A percentile compares a stretch with the other conserved stretches of the same genome.
These are phyloP conservation scores for Artibeus jamaicensis DNA, from an alignment of 2,797 vertebrate species.

Conservation along the genomic window DNA sequence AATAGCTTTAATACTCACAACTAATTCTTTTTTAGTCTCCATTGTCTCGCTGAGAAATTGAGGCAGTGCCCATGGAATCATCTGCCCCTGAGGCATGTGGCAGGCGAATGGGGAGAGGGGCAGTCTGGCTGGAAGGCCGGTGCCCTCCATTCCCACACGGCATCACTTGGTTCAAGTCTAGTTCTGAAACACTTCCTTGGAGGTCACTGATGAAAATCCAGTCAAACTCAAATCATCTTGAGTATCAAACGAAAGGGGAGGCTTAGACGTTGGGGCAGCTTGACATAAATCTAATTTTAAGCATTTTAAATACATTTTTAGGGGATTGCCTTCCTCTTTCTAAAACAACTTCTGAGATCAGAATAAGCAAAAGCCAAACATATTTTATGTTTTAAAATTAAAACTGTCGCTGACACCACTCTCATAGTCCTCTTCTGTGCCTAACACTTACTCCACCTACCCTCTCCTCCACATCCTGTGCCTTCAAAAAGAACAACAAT, in stretches of 20 bases:
- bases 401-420: not conserved
- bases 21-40: not conserved
- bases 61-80: not conserved
- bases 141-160: not conserved
- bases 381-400: not conserved
- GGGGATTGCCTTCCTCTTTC: not conserved
- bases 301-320: constrained; percentile 17
- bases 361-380: not conserved
- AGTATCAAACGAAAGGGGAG: not conserved
- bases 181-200: constrained; percentile 17
- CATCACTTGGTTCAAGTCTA: not conserved
- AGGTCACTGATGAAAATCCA: constrained; percentile 24
- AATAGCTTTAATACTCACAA: not conserved
- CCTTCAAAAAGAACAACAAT: not conserved
- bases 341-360: not conserved
- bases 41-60: not conserved
- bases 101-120: no score
- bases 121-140: not conserved
- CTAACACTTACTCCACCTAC: not conserved
- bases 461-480: not conserved
- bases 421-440: not conserved
- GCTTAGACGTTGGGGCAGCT: not conserved
- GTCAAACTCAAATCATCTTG: not conserved
- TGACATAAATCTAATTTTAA: constrained; percentile 27
- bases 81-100: not conserved